Evolutionary conservation across 2,797 vertebrate species (phyloP).

Genomic region (Antrozous pallidus): DNA sequence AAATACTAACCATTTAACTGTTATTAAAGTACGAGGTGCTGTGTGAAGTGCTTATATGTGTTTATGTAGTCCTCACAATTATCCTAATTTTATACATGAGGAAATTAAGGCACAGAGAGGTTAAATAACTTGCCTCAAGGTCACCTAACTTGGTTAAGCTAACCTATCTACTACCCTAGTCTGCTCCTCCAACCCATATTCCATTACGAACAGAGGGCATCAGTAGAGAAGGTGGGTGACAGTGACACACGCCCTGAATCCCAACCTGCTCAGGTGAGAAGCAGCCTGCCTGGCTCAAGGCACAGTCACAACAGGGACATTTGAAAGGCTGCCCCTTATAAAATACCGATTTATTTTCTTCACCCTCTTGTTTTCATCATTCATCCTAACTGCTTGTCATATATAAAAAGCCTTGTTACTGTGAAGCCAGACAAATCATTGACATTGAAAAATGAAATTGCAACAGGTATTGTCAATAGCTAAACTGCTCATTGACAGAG

Average conservation of each 20-base stretch:
- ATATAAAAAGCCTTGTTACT: slow-evolving; percentile 59
- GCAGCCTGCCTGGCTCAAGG: not conserved
- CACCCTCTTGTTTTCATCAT: slow-evolving; percentile 54
- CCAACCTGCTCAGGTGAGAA: not conserved
- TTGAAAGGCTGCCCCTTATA: not conserved
- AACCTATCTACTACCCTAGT: not conserved
- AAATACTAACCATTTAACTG: not conserved
- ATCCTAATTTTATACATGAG: not conserved
- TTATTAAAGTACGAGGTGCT: not conserved
- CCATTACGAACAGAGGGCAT: not conserved
- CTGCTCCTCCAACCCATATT: not conserved
- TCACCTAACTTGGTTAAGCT: not conserved
- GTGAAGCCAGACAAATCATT: slow-evolving; percentile 65
- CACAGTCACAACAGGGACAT: not conserved
- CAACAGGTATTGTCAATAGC: slow-evolving; percentile 68
- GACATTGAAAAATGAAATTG: slow-evolving; percentile 73
- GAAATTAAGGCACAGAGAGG: not conserved
- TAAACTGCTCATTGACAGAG: slow-evolving; percentile 63
- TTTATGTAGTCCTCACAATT: not conserved
- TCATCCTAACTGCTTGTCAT: not conserved
- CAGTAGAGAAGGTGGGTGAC: not conserved
- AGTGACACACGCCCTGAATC: not conserved
- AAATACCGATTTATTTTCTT: slow-evolving; percentile 46
- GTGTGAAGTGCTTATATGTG: not conserved
- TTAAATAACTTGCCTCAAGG: not conserved